Evolutionary conservation across 2,888 invertebrate genomes (phyloP).

Genomic region (Campaea margaritaria): DNA sequence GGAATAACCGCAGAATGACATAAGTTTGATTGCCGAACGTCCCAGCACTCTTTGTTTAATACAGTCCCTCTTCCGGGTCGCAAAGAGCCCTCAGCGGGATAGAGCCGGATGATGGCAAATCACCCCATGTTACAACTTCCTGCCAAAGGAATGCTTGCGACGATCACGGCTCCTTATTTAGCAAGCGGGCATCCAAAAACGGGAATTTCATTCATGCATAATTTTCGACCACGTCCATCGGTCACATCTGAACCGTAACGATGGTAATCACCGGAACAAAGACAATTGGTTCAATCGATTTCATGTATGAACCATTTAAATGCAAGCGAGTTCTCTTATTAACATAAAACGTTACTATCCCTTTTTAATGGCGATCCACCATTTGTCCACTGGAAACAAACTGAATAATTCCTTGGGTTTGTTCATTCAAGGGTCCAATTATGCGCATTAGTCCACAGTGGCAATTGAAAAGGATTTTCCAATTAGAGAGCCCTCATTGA

Average conservation of each 20-base stretch:
- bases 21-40: conserved; percentile 53
- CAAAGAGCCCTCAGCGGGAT: conserved; percentile 48
- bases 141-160: conserved; percentile 43
- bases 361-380: conserved; percentile 49
- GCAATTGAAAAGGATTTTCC: conserved; percentile 71
- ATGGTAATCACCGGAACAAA: conserved; percentile 31
- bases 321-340: conserved; percentile 35
- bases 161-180: conserved; percentile 34
- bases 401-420: conserved; percentile 62
- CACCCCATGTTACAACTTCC: conserved; percentile 60
- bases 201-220: conserved; percentile 32
- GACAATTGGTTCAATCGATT: conserved; percentile 30
- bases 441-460: conserved; percentile 61
- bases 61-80: conserved; percentile 55
- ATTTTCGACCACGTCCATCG: conserved; percentile 14
- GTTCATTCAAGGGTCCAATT: conserved; percentile 71
- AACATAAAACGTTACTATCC: conserved; percentile 48
- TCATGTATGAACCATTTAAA: conserved; percentile 42
- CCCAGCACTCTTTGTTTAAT: conserved; percentile 57
- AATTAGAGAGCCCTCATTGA: conserved; percentile 68
- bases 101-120: conserved; percentile 61
- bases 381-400: conserved; percentile 49
- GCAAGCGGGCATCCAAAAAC: conserved; percentile 12
- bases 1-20: conserved; percentile 46
- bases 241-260: conserved; percentile 31